Conservation (phyloP, 1,140 invertebrate species). For the Drosophila ficusphila region DNA sequence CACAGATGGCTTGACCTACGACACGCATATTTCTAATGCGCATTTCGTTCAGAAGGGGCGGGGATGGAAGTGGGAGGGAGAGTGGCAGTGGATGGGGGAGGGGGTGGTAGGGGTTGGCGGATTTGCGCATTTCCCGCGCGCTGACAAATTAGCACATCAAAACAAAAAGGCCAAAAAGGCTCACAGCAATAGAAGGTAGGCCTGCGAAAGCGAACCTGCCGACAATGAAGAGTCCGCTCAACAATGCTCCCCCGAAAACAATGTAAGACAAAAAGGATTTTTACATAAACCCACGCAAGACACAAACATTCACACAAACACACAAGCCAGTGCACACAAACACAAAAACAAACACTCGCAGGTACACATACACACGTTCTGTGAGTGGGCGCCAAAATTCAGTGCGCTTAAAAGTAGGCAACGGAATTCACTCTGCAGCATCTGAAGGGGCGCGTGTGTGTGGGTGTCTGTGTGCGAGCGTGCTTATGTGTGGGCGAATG, state of each 20-base stretch:
- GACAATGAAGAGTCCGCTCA: conserved; percentile 42
- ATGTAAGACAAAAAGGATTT: conserved; percentile 67
- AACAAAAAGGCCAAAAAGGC: conserved; percentile 65
- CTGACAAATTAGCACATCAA: conserved; percentile 74
- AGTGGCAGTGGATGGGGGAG: neutral
- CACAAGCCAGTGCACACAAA: conserved; percentile 3
- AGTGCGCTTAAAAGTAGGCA: conserved; percentile 53
- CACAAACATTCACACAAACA: conserved; percentile 28
- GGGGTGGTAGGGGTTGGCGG: neutral
- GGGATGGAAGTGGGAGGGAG: neutral
- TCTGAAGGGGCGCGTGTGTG: neutral
- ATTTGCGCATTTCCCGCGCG: conserved; percentile 55
- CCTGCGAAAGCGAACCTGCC: conserved; percentile 20
- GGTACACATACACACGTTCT: conserved; percentile 5
- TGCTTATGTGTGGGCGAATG: conserved; percentile 33
- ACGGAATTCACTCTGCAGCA: conserved; percentile 21
- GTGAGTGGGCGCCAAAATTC: conserved; percentile 32
- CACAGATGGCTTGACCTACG: conserved; percentile 67
- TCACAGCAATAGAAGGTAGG: neutral
- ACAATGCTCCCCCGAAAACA: conserved; percentile 52
- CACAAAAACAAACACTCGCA: neutral
- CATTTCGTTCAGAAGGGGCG: conserved; percentile 37
- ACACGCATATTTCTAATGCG: conserved; percentile 72
- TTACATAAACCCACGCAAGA: conserved; percentile 50
- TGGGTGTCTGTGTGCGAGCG: neutral